phyloP scores from a whole-genome alignment of 2,797 vertebrate species.

The Micromesistius poutassou region DNA sequence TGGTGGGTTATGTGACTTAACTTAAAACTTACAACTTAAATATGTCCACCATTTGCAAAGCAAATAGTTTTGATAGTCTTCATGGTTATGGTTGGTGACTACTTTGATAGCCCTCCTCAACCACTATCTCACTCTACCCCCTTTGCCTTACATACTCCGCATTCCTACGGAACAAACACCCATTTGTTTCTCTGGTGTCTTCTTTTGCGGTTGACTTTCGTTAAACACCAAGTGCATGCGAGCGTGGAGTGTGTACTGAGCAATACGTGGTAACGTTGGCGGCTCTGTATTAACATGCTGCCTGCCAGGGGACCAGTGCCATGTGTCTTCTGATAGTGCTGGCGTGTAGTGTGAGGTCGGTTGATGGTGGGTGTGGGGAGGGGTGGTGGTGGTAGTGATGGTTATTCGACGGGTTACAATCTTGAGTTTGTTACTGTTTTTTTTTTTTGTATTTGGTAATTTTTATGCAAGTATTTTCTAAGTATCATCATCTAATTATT shows the following conservation, averaged over 20 bases:
- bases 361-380: background rate
- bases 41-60: background rate
- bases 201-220: background rate
- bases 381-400: background rate
- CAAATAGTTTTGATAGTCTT: background rate
- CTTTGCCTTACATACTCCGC: constrained; percentile 66
- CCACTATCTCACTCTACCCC: constrained; percentile 12
- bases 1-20: background rate
- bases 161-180: constrained; percentile 78
- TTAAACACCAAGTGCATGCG: background rate
- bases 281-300: background rate
- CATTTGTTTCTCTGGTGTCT: constrained; percentile 67
- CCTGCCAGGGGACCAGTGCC: background rate
- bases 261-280: background rate
- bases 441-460: too few species aligned
- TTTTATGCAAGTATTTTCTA: too few species aligned
- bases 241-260: background rate
- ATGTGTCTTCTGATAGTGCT: background rate
- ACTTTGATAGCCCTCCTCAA: background rate
- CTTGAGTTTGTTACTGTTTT: too few species aligned
- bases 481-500: too few species aligned
- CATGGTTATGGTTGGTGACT: background rate
- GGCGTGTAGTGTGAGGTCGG: background rate
- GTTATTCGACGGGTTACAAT: background rate
- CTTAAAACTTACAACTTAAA: background rate